Evolutionary conservation across 2,888 invertebrate species (phyloP), one percentile per base, ranked within the genome.

Genomic region (Eristalis arbustorum): DNA sequence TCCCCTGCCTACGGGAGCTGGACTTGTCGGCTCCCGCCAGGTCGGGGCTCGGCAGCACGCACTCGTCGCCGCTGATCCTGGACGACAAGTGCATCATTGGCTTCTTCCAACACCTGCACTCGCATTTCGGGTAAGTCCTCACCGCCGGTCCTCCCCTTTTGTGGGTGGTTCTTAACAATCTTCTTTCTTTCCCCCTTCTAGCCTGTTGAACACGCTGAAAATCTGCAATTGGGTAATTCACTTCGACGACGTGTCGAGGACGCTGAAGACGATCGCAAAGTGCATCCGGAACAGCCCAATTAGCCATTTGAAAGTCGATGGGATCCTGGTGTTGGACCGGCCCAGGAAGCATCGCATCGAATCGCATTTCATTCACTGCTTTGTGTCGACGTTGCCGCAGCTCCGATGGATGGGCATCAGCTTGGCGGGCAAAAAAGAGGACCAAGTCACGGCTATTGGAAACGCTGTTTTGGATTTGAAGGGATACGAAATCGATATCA

Each of bases 1-100:
- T 94, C 89, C 93, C 93, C 13, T 93, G 93, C 34, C 91, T 94
- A 49, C 92, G 93, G 84, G 94, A 94, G 88, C 91, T 94, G 25
- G 94, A 94, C 88, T 90, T 94, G 23, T 93, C 93, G 14, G 91
- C 93, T 71, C 90, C 90, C 68, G 93, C 93, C 88, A 93, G 93
- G 79, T 93, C 93, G 2, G 92, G 93, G 1, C 90, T 93, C 72
- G 93, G 92, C 6, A 90, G 89, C 73, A 89, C 90, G 37, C 89
- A 89, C 56, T 90, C 91, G 37, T 91, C 91, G 72, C 92, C 92
- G 59, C 91, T 93, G 82, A 93, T 94, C 82, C 88, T 93, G 57
- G 93, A 94, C 89, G 94, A 94, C 89, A 93, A 93, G 88, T 92
- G 93, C 61, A 90, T 94, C 37, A 90, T 93, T 31, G 90, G 91